These are phyloP conservation scores for Agapornis canus DNA, from an alignment of 2,797 vertebrate genomes.

Conservation along the genomic window DNA sequence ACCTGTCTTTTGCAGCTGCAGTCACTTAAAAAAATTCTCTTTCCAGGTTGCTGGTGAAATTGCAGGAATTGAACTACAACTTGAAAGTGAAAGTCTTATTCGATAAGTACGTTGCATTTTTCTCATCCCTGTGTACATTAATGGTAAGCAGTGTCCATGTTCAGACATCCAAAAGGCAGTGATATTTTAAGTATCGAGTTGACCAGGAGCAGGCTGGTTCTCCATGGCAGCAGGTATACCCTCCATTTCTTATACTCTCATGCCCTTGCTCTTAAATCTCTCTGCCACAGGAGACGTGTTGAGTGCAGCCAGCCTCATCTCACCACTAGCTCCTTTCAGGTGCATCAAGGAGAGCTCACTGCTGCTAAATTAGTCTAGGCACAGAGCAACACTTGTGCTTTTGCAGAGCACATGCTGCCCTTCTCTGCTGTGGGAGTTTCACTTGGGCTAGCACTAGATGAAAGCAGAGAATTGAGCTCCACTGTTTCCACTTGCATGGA, in stretches of 20 bases:
- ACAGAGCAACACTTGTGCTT: neutral
- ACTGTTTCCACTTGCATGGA: neutral
- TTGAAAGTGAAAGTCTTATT: conserved; percentile 92
- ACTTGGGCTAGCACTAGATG: neutral
- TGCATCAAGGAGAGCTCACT: neutral
- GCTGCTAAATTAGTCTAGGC: neutral
- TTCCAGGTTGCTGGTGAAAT: conserved; percentile 90
- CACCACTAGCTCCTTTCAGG: neutral
- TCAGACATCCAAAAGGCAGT: neutral
- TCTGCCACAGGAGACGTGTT: neutral
- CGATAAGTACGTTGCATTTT: conserved; percentile 88
- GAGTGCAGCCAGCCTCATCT: neutral
- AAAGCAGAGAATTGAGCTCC: neutral
- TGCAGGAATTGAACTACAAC: conserved; percentile 94
- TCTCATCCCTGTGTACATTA: neutral
- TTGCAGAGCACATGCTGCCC: neutral
- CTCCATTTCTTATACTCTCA: neutral
- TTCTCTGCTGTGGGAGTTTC: neutral
- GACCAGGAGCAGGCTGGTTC: neutral
- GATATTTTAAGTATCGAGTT: neutral
- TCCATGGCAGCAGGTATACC: neutral
- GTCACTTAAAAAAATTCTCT: neutral
- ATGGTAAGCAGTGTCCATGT: neutral
- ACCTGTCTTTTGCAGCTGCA: neutral
- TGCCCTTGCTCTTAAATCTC: neutral